These are phyloP conservation scores for Anorthoa munda DNA, from an alignment of 2,888 invertebrate species.

Conservation along the genomic window DNA sequence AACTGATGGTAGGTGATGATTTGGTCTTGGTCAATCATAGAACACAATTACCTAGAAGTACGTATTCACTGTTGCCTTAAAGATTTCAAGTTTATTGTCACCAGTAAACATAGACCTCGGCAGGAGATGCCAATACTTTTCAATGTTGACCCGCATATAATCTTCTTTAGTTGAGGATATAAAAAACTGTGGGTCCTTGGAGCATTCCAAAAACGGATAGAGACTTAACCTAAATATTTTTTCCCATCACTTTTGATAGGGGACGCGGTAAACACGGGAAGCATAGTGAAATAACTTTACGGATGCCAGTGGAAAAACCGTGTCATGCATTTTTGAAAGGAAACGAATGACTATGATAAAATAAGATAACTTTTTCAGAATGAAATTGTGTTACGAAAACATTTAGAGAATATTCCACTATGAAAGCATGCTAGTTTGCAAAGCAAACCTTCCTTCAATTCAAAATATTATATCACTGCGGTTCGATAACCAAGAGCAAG, in stretches of 20 bases:
- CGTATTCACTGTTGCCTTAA: neutral
- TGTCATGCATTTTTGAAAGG: slow-evolving; percentile 2
- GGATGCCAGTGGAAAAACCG: slow-evolving; percentile 21
- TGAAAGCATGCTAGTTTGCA: neutral
- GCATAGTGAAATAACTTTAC: slow-evolving; percentile 26
- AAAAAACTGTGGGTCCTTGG: neutral
- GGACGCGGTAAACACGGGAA: slow-evolving; percentile 13
- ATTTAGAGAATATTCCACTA: neutral
- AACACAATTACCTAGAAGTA: neutral
- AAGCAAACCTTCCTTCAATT: slow-evolving; percentile 3
- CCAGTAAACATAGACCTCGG: neutral
- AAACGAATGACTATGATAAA: neutral
- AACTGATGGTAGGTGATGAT: neutral
- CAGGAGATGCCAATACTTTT: neutral
- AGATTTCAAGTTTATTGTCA: neutral
- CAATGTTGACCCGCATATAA: neutral
- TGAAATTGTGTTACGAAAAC: neutral
- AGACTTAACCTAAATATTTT: slow-evolving; percentile 9
- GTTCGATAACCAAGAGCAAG: slow-evolving; percentile 27
- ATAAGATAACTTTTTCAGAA: neutral
- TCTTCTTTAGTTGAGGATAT: neutral
- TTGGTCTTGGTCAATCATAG: neutral
- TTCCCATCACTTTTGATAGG: slow-evolving; percentile 31
- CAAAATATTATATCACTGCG: slow-evolving; percentile 25
- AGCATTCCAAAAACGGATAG: slow-evolving; percentile 14